phyloP scores from a whole-genome alignment of 2,888 invertebrate species.

The Catocala fraxini region DNA sequence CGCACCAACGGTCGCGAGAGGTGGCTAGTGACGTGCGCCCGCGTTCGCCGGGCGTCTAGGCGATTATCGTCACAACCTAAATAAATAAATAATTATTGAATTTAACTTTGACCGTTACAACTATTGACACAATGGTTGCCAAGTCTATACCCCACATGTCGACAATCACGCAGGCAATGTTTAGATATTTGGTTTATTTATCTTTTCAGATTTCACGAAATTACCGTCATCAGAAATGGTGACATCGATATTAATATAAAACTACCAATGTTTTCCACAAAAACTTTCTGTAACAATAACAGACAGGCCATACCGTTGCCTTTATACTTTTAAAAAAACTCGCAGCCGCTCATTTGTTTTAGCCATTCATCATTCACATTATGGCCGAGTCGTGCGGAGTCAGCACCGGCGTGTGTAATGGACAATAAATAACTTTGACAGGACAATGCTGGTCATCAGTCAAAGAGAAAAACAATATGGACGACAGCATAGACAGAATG shows the following conservation, averaged over 20 bases:
- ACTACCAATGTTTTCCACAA: neutral
- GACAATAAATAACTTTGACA: conserved; percentile 44
- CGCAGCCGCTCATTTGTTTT: conserved; percentile 3
- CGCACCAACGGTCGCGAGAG: no score
- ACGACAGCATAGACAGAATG: conserved; percentile 22
- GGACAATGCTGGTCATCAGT: conserved; percentile 27
- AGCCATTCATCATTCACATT: conserved; percentile 10
- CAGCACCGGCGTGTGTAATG: conserved; percentile 15
- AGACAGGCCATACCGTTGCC: neutral
- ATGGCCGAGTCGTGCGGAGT: neutral
- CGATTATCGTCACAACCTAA: no score
- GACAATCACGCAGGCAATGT: no score
- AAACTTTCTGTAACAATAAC: neutral
- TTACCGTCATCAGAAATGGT: no score
- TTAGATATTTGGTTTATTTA: no score
- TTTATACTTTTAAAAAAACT: conserved; percentile 1
- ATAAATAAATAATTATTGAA: no score
- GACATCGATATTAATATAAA: neutral
- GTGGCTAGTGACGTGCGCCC: no score
- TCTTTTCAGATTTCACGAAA: no score
- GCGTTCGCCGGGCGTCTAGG: no score
- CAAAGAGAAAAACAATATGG: conserved; percentile 26
- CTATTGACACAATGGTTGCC: no score
- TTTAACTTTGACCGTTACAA: no score
- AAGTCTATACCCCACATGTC: no score